Evolutionary conservation across 2,113 vertebrate genomes (phyloP).

Genomic region (Pleuronectes platessa): DNA sequence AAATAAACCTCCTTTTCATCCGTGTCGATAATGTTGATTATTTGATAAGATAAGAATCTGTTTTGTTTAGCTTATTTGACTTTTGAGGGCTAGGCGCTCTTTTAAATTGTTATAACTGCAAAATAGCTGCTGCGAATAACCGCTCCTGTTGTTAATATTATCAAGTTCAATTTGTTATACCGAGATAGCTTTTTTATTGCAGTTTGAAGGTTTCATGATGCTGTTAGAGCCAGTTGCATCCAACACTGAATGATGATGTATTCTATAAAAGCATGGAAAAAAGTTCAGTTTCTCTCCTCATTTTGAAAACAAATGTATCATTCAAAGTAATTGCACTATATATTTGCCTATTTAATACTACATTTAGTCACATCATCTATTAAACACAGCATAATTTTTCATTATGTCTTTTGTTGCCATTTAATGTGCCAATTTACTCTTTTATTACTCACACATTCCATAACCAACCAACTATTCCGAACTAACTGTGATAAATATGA

Average conservation of each 20-base stretch:
- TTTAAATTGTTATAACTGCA: too few species aligned
- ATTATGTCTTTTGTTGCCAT: not conserved
- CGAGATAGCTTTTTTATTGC: not conserved
- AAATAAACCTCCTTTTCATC: conserved; percentile 14
- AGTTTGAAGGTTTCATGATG: conserved; percentile 10
- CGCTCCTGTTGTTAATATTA: not conserved
- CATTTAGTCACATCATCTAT: not conserved
- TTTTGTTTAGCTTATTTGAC: not conserved
- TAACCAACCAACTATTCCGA: not conserved
- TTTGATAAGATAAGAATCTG: not conserved
- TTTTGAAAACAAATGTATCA: not conserved
- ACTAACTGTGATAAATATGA: not conserved
- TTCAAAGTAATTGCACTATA: not conserved
- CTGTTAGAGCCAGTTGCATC: not conserved
- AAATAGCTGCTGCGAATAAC: too few species aligned
- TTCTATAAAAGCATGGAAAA: not conserved
- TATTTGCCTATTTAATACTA: not conserved
- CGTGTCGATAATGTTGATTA: not conserved
- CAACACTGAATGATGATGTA: not conserved
- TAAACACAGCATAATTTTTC: not conserved
- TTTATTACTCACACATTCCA: not conserved
- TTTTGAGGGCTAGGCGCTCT: not conserved
- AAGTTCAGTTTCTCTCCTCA: not conserved
- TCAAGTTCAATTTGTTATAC: not conserved
- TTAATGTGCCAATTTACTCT: not conserved